phyloP scores from a whole-genome alignment of 2,888 invertebrate species.

The Caradrina clavipalpis region DNA sequence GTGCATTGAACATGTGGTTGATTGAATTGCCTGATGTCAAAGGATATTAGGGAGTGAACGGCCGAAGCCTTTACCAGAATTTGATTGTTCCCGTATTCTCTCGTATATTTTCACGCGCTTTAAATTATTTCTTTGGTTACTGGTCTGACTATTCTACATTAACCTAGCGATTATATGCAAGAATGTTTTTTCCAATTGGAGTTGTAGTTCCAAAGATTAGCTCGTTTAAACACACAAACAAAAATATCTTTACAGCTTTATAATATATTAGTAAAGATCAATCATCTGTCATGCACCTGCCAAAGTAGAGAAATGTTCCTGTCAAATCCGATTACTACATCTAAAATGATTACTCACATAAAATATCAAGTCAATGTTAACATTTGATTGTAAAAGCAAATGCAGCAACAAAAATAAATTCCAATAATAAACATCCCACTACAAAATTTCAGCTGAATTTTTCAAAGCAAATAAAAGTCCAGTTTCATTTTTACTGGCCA shows the following conservation, averaged over 20 bases:
- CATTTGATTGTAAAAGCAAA: slow-evolving; percentile 6
- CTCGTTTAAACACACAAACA: too few species aligned
- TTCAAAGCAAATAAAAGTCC: slow-evolving; percentile 3
- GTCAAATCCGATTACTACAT: background rate
- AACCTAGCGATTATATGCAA: too few species aligned
- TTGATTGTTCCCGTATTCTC: too few species aligned
- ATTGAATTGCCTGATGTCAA: background rate
- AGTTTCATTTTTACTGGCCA: slow-evolving; percentile 24
- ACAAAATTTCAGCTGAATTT: slow-evolving; percentile 18
- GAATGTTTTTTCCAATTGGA: too few species aligned
- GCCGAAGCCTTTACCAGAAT: background rate
- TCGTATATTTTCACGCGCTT: background rate
- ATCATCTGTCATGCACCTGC: background rate
- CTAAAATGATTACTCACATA: background rate
- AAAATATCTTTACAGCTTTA: too few species aligned
- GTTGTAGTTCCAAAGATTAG: too few species aligned
- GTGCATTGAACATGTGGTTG: background rate
- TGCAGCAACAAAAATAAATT: slow-evolving; percentile 2
- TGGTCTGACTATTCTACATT: too few species aligned
- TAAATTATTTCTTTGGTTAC: too few species aligned
- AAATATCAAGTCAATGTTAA: slow-evolving; percentile 3
- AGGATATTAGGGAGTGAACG: background rate
- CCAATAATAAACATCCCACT: slow-evolving; percentile 8
- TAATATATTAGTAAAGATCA: background rate
- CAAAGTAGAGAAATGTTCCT: background rate